A percentile compares a stretch with the other conserved stretches of the same genome.
Evolutionary conservation across 30 jellyfish, hydroid and myxozoan genomes (phyloP).

Genomic region (Chironex yamaguchii): DNA sequence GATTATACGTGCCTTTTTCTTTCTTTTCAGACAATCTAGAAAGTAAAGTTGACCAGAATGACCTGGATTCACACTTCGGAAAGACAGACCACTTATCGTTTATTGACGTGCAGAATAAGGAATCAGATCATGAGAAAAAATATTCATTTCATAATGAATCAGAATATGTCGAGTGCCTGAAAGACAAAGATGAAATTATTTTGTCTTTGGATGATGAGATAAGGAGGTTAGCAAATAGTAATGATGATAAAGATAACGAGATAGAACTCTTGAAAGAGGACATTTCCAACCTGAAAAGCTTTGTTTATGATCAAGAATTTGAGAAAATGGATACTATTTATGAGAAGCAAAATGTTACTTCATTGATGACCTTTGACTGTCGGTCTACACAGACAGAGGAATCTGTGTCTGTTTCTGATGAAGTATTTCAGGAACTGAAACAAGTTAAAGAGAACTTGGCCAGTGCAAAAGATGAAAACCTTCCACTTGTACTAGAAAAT

Average conservation of each 20-base stretch:
- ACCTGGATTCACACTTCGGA: too few relatives aligned
- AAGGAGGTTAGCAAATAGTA: neutral
- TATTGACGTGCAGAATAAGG: too few relatives aligned
- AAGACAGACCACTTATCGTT: too few relatives aligned
- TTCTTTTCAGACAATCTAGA: too few relatives aligned
- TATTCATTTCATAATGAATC: too few relatives aligned
- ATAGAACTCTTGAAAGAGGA: neutral
- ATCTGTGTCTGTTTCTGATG: neutral
- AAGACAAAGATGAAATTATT: neutral
- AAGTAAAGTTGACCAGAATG: too few relatives aligned
- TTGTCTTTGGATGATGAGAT: neutral
- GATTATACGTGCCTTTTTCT: too few relatives aligned
- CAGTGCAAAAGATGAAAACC: slow-evolving; percentile 73
- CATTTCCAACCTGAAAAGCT: too few relatives aligned
- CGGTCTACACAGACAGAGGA: neutral
- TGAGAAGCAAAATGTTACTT: neutral
- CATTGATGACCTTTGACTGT: too few relatives aligned
- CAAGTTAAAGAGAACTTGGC: neutral
- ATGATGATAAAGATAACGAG: neutral
- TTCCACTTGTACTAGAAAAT: slow-evolving; percentile 58
- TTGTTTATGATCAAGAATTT: neutral
- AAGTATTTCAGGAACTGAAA: too few relatives aligned
- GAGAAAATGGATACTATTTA: neutral
- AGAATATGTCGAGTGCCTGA: neutral
- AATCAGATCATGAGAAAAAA: too few relatives aligned